Evolutionary conservation across 1,140 invertebrate species (phyloP).

Genomic region (Arctopsyche grandis): DNA sequence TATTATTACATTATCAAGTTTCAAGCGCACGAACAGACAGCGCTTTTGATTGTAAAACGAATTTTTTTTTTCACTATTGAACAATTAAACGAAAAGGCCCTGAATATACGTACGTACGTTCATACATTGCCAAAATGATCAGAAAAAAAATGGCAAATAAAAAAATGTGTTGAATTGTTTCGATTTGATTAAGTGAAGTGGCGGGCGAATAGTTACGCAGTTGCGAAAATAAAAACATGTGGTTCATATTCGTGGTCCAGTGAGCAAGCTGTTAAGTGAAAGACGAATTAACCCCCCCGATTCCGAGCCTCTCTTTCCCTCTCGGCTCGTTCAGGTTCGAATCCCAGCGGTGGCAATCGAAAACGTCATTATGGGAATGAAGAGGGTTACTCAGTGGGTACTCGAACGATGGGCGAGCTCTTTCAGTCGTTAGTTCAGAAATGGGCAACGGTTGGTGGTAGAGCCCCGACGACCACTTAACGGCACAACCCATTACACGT

Average conservation of each 20-base stretch:
- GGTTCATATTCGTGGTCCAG: constrained; percentile 47
- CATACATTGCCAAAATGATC: neutral
- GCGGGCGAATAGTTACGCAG: neutral
- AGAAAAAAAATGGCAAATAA: neutral
- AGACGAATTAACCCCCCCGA: constrained; percentile 33
- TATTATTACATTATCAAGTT: constrained; percentile 2
- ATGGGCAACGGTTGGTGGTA: neutral
- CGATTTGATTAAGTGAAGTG: neutral
- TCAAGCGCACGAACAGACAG: neutral
- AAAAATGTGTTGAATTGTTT: neutral
- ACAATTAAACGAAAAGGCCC: neutral
- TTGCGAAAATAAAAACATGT: constrained; percentile 47
- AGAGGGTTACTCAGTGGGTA: constrained; percentile 44
- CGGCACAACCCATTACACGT: neutral
- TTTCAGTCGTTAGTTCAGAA: constrained; percentile 4
- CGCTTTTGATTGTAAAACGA: neutral
- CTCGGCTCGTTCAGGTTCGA: constrained; percentile 28
- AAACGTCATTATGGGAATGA: constrained; percentile 50
- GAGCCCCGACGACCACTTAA: neutral
- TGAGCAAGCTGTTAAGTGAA: constrained; percentile 46
- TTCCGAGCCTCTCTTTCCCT: too few relatives aligned
- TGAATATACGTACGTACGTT: neutral
- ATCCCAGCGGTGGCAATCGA: constrained; percentile 50
- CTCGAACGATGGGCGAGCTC: constrained; percentile 13
- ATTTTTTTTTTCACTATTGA: neutral